Percentiles rank a stretch among this genome's conserved stretches.
Conservation (phyloP, 2,888 invertebrate species). For the Pachymerium ferrugineum region DNA sequence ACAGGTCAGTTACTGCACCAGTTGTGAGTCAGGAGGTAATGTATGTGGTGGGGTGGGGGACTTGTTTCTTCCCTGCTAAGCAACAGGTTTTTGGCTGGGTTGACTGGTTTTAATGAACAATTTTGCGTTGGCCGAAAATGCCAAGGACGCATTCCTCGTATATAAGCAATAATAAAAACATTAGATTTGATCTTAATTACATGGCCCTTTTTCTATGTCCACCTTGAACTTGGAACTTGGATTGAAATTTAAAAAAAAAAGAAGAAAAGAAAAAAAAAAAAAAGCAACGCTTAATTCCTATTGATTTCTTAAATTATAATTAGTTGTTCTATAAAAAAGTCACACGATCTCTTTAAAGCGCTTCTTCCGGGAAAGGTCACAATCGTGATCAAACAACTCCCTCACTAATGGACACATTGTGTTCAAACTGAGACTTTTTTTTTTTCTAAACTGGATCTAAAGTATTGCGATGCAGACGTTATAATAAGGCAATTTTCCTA, state of each 20-base stretch:
- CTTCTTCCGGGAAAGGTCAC: constrained; percentile 15
- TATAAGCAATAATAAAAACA: constrained; percentile 14
- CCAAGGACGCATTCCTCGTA: constrained; percentile 20
- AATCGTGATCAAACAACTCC: neutral
- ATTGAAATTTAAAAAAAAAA: neutral
- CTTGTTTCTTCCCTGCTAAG: constrained; percentile 2
- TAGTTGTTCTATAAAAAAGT: neutral
- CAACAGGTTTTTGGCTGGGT: constrained; percentile 16
- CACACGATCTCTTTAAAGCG: neutral
- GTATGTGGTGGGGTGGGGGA: neutral
- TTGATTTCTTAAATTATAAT: neutral
- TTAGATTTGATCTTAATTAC: constrained; percentile 23
- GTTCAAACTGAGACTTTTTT: neutral
- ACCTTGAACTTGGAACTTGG: constrained; percentile 5
- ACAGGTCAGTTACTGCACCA: constrained; percentile 25
- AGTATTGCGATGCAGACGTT: neutral
- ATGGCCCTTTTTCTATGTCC: neutral
- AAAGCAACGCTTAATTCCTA: neutral
- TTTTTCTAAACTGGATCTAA: neutral
- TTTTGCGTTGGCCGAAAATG: constrained; percentile 23
- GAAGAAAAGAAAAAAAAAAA: neutral
- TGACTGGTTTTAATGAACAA: constrained; percentile 26
- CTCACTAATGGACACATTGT: constrained; percentile 24
- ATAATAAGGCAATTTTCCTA: neutral
- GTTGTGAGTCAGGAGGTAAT: constrained; percentile 7